Base-by-base conservation (phyloP, 2,113 vertebrate species). In the Gavialis gangeticus region DNA sequence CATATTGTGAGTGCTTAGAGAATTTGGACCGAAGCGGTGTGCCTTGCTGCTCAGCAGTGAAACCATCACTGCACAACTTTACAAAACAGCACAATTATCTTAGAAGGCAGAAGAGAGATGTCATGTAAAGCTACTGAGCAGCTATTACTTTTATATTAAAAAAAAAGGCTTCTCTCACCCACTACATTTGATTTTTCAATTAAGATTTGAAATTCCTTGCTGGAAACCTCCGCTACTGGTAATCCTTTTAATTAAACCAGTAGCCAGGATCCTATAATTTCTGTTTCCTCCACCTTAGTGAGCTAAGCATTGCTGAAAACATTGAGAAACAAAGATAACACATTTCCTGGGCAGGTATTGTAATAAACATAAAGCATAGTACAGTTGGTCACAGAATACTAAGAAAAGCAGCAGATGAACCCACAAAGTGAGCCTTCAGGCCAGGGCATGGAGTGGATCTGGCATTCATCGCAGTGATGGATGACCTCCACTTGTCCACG, bases 151-250 rank as follows among this genome's bases (percentile, higher is more conserved):
- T 94, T 77, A 46, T 79, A 17, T 69, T 28, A 71, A 46, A 87
- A 62, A 84, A 88, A 91, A 81, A 9, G n/a, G 34, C 21, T 91
- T 88, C 30, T 69, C 5, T 95, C 19, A 21, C 83, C 9, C 15
- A 89, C 46, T 46, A 77, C 14, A 10, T 89, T 89, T 63, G 22
- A 93, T 85, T 94, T 92, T 90, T 90, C 77, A 93, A 62, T 79
- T 85, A 81, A 81, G 76, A 79, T 55, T 85, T 56, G 55, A 91
- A 96, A 93, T 75, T 93, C 46, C 16, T 91, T 79, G 54, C 94
- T 81, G 77, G 79, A 92, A 94, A 89, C 57, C 25, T 89, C 54
- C 64, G 54, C n/a, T 80, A 25, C 57, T 76, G 76, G 67, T 85
- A 92, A 87, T 64, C 17, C 1, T 93, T 94, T 91, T 91, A 94